These are phyloP conservation scores for Propithecus perrieri DNA, from an alignment of 2,797 vertebrate genomes.

Conservation along the genomic window DNA sequence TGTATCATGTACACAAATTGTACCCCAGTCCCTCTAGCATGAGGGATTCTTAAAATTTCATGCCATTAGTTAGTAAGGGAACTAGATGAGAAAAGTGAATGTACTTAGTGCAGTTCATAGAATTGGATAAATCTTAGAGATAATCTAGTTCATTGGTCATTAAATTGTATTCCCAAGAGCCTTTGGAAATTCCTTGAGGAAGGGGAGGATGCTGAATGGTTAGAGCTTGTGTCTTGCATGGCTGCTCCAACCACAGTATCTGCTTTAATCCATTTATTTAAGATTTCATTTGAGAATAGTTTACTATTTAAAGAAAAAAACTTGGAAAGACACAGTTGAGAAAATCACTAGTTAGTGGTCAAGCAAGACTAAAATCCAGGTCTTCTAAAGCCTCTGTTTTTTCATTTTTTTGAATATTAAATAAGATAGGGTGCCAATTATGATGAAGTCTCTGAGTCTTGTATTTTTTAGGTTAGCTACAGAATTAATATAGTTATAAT, in stretches of 20 bases:
- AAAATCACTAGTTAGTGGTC: conserved; percentile 9
- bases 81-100: not conserved
- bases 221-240: not conserved
- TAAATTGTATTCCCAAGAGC: not conserved
- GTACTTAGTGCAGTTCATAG: not conserved
- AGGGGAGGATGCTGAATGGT: not conserved
- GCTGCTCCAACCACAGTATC: not conserved
- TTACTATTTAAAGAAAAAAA: not conserved
- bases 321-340: not conserved
- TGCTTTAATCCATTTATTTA: not conserved
- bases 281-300: conserved; percentile 24
- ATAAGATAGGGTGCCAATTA: not conserved
- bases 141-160: not conserved
- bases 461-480: not conserved
- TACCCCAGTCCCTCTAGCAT: not conserved
- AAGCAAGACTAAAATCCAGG: not conserved
- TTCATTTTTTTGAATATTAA: not conserved
- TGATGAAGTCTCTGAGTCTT: not conserved
- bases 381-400: not conserved
- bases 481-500: not conserved
- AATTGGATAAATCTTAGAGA: not conserved
- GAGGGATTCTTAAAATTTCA: conserved; percentile 25
- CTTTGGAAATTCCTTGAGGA: not conserved
- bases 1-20: not conserved
- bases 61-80: not conserved